These are phyloP conservation scores for Tragelaphus scriptus DNA, from an alignment of 2,113 vertebrate genomes.

Conservation along the genomic window DNA sequence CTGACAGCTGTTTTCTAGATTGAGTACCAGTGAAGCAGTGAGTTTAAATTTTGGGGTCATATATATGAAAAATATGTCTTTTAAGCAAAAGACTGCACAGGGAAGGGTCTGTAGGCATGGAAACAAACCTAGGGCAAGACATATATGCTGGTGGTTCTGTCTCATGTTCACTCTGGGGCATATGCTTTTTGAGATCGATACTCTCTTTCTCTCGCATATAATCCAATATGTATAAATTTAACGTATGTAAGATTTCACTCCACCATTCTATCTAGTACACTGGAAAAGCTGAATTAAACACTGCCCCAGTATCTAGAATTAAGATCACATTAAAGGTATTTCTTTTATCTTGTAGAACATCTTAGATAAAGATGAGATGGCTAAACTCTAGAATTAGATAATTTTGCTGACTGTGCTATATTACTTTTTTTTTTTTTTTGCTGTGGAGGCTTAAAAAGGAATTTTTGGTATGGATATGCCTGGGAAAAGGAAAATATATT, in stretches of 20 bases:
- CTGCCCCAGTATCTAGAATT: neutral
- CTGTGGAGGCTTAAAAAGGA: neutral
- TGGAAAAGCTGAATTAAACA: neutral
- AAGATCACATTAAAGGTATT: neutral
- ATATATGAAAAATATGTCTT: neutral
- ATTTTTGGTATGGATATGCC: neutral
- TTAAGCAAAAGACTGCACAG: neutral
- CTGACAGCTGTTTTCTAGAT: neutral
- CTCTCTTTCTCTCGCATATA: neutral
- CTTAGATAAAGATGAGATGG: neutral
- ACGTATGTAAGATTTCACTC: neutral
- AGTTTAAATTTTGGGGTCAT: neutral
- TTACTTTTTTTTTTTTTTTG: neutral
- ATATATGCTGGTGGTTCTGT: neutral
- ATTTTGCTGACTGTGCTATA: neutral
- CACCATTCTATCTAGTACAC: neutral
- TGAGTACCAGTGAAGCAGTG: neutral
- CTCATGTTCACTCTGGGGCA: neutral
- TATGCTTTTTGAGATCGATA: neutral
- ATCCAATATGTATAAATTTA: neutral
- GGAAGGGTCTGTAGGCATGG: neutral
- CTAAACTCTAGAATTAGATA: neutral
- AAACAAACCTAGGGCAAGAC: neutral
- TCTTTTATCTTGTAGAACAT: constrained; percentile 7
- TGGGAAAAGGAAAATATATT: neutral